Base-by-base conservation (phyloP, 2,797 vertebrate species). In the Argentina silus region DNA sequence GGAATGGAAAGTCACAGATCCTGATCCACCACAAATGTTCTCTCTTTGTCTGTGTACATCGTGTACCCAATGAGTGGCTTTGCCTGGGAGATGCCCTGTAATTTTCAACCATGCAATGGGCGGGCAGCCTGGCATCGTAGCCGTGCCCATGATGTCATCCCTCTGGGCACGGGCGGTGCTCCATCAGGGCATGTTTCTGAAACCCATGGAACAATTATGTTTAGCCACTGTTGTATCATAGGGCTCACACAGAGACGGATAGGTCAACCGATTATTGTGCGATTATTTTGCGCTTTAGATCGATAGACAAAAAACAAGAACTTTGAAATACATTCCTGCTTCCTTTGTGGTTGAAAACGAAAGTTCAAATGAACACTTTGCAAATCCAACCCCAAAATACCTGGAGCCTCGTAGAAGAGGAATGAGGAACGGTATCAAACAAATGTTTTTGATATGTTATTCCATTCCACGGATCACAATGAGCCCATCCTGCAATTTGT, bases 101-200 rank as follows among this genome's bases (percentile, higher is more conserved):
- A 87, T 88, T 78, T 77, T 67, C 73, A 64, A 45, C 72, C 43
- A 36, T 36, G 78, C 65, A 21, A 75, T 59, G 23, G 61, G 4
- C 14, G 14, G 15, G 48, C 55, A 36, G 53, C 11, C 73, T 71
- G 78, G 74, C 70, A 84, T 64, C n/a, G 0, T 70, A 72, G 27
- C 60, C 7, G 72, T n/a, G 0, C 36, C 42, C 55, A 3, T 87
- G 82, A 87, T 79, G 73, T 86, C 82, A 86, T 66, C 72, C 69
- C 27, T 42, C 73, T 56, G 66, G 59, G 72, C 66, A 72, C 51
- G 36, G 12, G 6, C 2, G 15, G 23, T 61, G 27, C 59, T 36
- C 23, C 36, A 9, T 17, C 56, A 57, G 56, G 56, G 23, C 21
- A 59, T 9, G 19, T 62, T 65, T 7, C 43, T 23, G 14, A 77